Percentiles rank a stretch among this genome's conserved stretches.
These are phyloP conservation scores for Petrosia ficiformis DNA, from an alignment of 37 sponge, comb jelly and placozoan genomes.

Conservation along the genomic window DNA sequence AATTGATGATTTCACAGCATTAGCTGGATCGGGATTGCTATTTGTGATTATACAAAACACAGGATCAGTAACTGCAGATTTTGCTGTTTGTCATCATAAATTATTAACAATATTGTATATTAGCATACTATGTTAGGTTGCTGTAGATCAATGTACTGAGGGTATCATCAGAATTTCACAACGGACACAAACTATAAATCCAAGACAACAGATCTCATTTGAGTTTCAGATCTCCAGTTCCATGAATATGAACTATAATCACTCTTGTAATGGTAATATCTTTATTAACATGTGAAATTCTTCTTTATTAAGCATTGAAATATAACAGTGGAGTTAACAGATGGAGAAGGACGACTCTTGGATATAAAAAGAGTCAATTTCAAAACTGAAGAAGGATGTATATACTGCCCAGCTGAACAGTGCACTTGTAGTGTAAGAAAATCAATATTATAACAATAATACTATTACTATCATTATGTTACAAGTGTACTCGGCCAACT, in stretches of 20 bases:
- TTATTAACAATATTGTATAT: neutral
- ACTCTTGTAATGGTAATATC: conserved; percentile 64
- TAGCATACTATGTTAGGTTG: conserved; percentile 25
- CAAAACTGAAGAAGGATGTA: conserved; percentile 39
- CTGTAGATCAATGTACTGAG: conserved; percentile 60
- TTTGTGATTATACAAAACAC: conserved; percentile 72
- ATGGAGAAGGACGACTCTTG: conserved; percentile 44
- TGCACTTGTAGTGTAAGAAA: conserved; percentile 62
- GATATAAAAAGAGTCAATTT: conserved; percentile 50
- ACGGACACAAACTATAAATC: conserved; percentile 42
- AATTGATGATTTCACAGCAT: conserved; percentile 74
- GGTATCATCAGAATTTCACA: conserved; percentile 74
- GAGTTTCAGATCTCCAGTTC: conserved; percentile 59
- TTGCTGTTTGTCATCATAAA: conserved; percentile 32
- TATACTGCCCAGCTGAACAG: conserved; percentile 68
- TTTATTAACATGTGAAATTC: too few relatives aligned
- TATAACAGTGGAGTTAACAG: conserved; percentile 45
- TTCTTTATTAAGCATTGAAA: too few relatives aligned
- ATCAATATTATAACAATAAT: neutral
- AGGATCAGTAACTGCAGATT: conserved; percentile 65
- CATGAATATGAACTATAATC: conserved; percentile 53
- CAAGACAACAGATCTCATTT: conserved; percentile 44
- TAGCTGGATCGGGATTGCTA: conserved; percentile 50
- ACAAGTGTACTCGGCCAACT: too few relatives aligned
- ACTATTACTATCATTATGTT: conserved; percentile 8